These are phyloP conservation scores for Eudasyphora cyanicolor DNA, from an alignment of 2,888 invertebrate species.

Conservation along the genomic window DNA sequence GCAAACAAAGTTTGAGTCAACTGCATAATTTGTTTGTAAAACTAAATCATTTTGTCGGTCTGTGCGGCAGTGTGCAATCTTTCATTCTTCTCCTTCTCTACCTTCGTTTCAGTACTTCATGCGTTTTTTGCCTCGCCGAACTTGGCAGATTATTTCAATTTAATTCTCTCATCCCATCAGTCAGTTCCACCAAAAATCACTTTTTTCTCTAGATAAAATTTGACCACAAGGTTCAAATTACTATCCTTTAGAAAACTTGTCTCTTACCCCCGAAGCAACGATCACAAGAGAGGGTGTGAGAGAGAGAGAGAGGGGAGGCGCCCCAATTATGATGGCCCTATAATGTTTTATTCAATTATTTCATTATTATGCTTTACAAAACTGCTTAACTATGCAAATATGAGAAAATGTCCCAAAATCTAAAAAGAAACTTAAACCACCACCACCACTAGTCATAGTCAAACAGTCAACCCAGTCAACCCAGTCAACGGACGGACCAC, in stretches of 20 bases:
- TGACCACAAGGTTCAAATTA: constrained; percentile 21
- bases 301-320: constrained; percentile 22
- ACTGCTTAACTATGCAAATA: constrained; percentile 66
- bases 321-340: constrained; percentile 63
- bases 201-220: background rate
- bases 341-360: constrained; percentile 67
- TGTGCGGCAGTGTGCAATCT: background rate
- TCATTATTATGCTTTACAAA: constrained; percentile 65
- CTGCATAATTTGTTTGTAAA: constrained; percentile 31
- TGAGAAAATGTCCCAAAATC: constrained; percentile 49
- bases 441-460: background rate
- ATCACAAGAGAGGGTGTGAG: too few species aligned
- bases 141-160: constrained; percentile 23
- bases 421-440: constrained; percentile 39
- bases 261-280: too few species aligned
- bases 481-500: background rate
- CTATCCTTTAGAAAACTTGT: background rate
- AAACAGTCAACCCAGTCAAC: background rate
- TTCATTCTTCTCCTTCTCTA: background rate
- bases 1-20: constrained; percentile 9
- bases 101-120: too few species aligned
- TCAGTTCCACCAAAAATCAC: background rate
- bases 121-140: background rate
- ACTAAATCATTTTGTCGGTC: constrained; percentile 17
- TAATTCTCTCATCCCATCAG: background rate